Conservation (phyloP, 2,113 vertebrate species). For the Haemorhous mexicanus region DNA sequence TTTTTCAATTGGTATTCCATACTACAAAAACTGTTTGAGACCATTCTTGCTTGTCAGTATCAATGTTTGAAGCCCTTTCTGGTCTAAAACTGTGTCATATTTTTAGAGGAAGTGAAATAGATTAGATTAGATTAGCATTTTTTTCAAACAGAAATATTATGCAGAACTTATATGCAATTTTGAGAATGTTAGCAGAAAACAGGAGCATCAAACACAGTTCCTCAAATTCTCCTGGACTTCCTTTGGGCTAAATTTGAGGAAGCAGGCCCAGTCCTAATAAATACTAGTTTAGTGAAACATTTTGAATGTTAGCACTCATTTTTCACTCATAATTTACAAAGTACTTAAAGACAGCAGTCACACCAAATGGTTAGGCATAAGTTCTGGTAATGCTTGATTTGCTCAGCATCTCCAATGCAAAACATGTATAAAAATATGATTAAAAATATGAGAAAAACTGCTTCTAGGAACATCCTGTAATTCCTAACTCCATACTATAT, state of each 20-base stretch:
- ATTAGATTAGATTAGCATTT: neutral
- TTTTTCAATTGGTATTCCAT: neutral
- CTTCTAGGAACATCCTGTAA: neutral
- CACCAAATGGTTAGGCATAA: neutral
- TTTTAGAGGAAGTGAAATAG: neutral
- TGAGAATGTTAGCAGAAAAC: neutral
- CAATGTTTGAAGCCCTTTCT: neutral
- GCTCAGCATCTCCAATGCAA: neutral
- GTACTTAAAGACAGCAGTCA: neutral
- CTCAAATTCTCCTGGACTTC: neutral
- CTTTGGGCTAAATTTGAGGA: neutral
- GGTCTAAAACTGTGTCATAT: neutral
- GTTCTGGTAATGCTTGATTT: neutral
- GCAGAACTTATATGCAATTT: neutral
- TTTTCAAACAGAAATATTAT: neutral
- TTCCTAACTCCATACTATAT: neutral
- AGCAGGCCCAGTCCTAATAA: neutral
- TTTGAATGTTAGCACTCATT: neutral
- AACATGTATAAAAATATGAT: neutral
- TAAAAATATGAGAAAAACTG: neutral
- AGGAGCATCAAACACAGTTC: neutral
- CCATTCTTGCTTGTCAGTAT: neutral
- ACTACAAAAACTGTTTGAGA: neutral
- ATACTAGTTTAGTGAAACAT: neutral
- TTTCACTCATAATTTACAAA: neutral